Evolutionary conservation across 2,797 vertebrate genomes (phyloP).

Genomic region (Gobio occitaniae): DNA sequence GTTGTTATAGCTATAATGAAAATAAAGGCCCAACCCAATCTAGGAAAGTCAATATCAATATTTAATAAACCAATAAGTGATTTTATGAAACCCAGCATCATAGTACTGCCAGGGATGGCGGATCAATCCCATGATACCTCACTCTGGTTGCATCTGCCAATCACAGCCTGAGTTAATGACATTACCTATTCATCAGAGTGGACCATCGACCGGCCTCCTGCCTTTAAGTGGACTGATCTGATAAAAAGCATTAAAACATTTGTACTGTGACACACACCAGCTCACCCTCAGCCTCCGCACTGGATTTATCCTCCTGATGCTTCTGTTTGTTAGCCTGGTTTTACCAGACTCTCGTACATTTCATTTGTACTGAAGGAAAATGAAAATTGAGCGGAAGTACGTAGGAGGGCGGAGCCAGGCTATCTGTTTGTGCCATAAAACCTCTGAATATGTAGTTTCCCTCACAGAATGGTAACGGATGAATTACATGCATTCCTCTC

Average conservation of each 20-base stretch:
- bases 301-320: neutral
- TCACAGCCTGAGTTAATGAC: too few relatives aligned
- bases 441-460: neutral
- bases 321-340: neutral
- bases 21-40: too few relatives aligned
- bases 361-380: too few relatives aligned
- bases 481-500: neutral
- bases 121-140: too few relatives aligned
- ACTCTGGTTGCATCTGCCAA: too few relatives aligned
- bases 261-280: slow-evolving; percentile 78
- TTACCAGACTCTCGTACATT: too few relatives aligned
- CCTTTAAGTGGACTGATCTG: slow-evolving; percentile 76
- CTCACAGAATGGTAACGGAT: neutral
- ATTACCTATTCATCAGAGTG: too few relatives aligned
- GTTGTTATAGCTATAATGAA: too few relatives aligned
- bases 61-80: slow-evolving; percentile 81
- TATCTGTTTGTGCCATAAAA: neutral
- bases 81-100: neutral
- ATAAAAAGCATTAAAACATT: slow-evolving; percentile 84
- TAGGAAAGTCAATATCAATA: slow-evolving; percentile 77
- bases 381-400: too few relatives aligned
- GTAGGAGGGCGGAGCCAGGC: too few relatives aligned
- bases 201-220: slow-evolving; percentile 62
- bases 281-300: slow-evolving; percentile 63
- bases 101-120: too few relatives aligned